Percentiles rank a stretch among this genome's conserved stretches.
These are phyloP conservation scores for Ceratina japonica DNA, from an alignment of 1,140 invertebrate species.

Conservation along the genomic window DNA sequence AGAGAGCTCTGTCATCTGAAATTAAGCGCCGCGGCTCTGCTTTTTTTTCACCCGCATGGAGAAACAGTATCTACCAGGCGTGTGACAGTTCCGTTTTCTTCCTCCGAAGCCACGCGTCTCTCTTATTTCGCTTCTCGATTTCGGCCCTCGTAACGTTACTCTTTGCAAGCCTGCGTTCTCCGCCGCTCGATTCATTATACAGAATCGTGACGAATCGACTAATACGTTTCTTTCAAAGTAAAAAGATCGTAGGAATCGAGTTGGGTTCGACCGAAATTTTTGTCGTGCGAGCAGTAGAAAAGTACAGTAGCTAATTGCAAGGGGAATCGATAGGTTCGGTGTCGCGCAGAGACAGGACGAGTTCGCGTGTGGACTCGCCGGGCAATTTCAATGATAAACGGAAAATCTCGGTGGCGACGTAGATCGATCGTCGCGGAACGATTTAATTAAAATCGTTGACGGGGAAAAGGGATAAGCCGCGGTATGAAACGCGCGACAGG, in stretches of 20 bases:
- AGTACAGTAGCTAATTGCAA: slow-evolving; percentile 7
- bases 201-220: background rate
- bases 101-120: background rate
- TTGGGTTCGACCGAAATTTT: background rate
- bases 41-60: background rate
- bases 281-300: background rate
- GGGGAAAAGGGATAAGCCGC: background rate
- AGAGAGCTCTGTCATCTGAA: too few species aligned
- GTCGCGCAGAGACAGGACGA: background rate
- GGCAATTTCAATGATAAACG: background rate
- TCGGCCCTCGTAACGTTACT: background rate
- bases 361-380: slow-evolving; percentile 1
- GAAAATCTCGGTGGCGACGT: background rate
- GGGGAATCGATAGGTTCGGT: slow-evolving; percentile 6
- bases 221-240: background rate
- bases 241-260: background rate
- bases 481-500: background rate
- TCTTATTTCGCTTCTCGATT: background rate
- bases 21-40: too few species aligned
- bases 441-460: slow-evolving; percentile 6
- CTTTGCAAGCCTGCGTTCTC: background rate
- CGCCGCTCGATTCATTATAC: background rate
- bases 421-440: background rate
- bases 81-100: background rate
- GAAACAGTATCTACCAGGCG: background rate